Base-by-base conservation (phyloP, 2,888 invertebrate genomes). In the Eledona agricola region DNA sequence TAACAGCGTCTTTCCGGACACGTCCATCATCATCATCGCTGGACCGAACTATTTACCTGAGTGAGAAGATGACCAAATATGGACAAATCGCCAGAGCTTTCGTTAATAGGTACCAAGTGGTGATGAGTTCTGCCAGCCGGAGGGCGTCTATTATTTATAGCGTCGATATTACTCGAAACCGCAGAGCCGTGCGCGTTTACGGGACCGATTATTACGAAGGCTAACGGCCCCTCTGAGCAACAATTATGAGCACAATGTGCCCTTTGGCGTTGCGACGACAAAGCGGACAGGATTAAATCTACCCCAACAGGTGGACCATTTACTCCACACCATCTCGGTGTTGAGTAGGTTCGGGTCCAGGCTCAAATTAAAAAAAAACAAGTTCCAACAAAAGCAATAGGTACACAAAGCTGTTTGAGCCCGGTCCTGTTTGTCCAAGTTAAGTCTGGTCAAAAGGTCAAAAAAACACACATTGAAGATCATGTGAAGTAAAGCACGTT, bases 111-210 rank as follows among this genome's bases (percentile, higher is more conserved):
- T 17, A 29, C 59, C 55, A 53, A 57, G 61, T 58, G 58, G 61
- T 62, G 64, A 63, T 64, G 64, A 64, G 64, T 60, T 62, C 56
- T 59, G 59, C 59, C 59, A 47, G 62, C 64, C 55, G 42, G 37
- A 34, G 61, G 62, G 57, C 57, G 53, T 55, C 58, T 58, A 52
- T 54, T 54, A 54, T 54, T 54, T 54, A 54, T 54, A 49, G 43
- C 54, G 23, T 49, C 53, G 53, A 53, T 47, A 47, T 53, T 53
- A 53, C 34, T 26, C 32, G 20, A 46, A 37, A 29, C 29, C 49
- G 29, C 38, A 34, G 40, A n/a, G 60, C 26, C 6, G 26, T 38
- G 16, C 26, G 26, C 7, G 9, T 40, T 22, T 40, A 28, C 40
- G 12, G 28, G 19, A 23, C 12, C 26, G 29, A 42, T 42, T 42